phyloP scores from a whole-genome alignment of 2,113 vertebrate genomes.

The Toxostoma redivivum region DNA sequence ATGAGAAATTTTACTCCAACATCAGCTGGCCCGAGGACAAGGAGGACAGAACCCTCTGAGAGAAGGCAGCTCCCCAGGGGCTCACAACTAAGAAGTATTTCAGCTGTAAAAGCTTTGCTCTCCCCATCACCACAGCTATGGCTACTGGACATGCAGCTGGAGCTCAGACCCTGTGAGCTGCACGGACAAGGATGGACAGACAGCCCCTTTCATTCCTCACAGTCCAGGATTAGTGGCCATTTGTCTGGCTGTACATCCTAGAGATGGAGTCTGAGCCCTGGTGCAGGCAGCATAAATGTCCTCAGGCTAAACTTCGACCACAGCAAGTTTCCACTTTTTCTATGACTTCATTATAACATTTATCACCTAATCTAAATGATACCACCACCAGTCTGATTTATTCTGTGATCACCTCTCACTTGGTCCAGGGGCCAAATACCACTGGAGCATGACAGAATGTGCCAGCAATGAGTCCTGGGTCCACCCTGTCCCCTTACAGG shows the following conservation, averaged over 20 bases:
- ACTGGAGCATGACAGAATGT: background rate
- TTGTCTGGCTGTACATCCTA: background rate
- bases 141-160: slow-evolving; percentile 4
- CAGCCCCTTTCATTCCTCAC: background rate
- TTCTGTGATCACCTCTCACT: background rate
- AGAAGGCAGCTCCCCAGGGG: slow-evolving; percentile 30
- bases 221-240: background rate
- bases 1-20: slow-evolving; percentile 5
- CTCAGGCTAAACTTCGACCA: background rate
- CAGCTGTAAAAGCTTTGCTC: slow-evolving; percentile 2
- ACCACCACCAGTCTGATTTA: background rate
- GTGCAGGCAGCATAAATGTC: background rate
- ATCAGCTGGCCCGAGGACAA: slow-evolving; percentile 31
- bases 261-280: background rate
- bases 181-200: background rate
- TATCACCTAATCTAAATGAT: background rate
- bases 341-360: background rate
- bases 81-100: slow-evolving; percentile 14
- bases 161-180: background rate
- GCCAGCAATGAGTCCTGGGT: background rate
- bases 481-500: background rate
- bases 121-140: background rate
- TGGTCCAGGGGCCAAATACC: background rate
- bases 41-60: slow-evolving; percentile 32
- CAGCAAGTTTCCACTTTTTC: background rate